Base-by-base conservation (phyloP, 2,888 invertebrate genomes). In the Eupithecia inturbata region DNA sequence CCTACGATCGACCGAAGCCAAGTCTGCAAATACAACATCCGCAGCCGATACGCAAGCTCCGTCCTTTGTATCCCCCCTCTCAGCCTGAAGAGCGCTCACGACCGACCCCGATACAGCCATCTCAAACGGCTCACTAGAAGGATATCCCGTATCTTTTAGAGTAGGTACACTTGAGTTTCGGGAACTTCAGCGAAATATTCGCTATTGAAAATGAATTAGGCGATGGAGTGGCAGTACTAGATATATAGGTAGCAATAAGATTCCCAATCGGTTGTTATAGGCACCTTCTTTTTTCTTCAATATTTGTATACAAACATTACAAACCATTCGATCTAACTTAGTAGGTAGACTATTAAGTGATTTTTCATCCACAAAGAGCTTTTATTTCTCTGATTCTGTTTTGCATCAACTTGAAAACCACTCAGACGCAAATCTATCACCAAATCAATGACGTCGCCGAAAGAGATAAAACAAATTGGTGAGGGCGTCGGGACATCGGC, bases 381-480 rank as follows among this genome's bases (percentile, higher is more conserved):
- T 57, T 57, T 26, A 57, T 57, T 57, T 26, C 53, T 53, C 53
- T 22, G 10, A 53, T 67, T 63, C 33, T 36, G 63, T 36, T 64
- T 64, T 64, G 33, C 36, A 64, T 64, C 63, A 33, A 33, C 63
- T 64, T 33, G 31, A 64, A 64, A 64, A 64, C 33, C 63, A 36
- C 63, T 64, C 33, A 64, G 63, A 64, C 63, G 63, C 53, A 70
- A 74, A 69, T 77, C 73, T 71, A 75, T 71, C 69, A 68, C 74
- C 70, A 83, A 87, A 87, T 88, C 86, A 87, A 88, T 89, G 83
- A 85, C 76, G n/a, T 31, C 28, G 63, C 63, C 63, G 63, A 64
- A 33, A 64, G 63, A 64, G 19, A 64, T 64, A 64, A 64, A 88
- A 87, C 85, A 89, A 90, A 91, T 91, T 90, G 89, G 84, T 81